Percentiles rank a stretch among this genome's conserved stretches.
Evolutionary conservation across 2,888 invertebrate species (phyloP).

Genomic region (Nomada hirtipes): DNA sequence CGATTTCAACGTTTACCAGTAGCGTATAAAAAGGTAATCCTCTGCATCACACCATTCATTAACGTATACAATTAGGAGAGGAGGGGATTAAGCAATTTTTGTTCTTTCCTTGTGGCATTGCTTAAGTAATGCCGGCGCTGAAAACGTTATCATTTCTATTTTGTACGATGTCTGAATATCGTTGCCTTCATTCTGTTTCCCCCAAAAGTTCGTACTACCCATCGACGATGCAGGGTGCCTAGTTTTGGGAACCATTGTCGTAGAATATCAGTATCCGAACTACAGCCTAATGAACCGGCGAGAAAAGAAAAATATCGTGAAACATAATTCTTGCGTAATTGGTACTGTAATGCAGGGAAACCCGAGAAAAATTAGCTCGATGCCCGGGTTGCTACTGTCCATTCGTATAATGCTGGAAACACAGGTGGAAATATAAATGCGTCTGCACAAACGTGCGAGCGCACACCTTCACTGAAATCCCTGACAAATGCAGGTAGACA

Average conservation of each 20-base stretch:
- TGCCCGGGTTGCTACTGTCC: constrained; percentile 21
- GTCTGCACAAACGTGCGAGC: constrained; percentile 7
- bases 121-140: no score
- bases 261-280: background rate
- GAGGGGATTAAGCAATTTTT: no score
- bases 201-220: no score
- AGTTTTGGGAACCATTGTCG: background rate
- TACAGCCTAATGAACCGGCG: background rate
- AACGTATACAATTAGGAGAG: no score
- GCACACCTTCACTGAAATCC: background rate
- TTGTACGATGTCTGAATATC: no score
- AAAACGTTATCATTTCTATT: no score
- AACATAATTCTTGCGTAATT: constrained; percentile 43
- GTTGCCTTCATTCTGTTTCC: no score
- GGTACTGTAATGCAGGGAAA: constrained; percentile 27
- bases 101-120: no score
- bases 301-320: constrained; percentile 35
- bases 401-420: constrained; percentile 58
- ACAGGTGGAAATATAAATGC: constrained; percentile 35
- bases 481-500: background rate
- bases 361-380: constrained; percentile 41
- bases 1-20: no score
- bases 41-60: no score
- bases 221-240: no score
- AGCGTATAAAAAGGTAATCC: no score